Base-by-base conservation (phyloP, 2,888 invertebrate genomes). In the Ellobium chinense region DNA sequence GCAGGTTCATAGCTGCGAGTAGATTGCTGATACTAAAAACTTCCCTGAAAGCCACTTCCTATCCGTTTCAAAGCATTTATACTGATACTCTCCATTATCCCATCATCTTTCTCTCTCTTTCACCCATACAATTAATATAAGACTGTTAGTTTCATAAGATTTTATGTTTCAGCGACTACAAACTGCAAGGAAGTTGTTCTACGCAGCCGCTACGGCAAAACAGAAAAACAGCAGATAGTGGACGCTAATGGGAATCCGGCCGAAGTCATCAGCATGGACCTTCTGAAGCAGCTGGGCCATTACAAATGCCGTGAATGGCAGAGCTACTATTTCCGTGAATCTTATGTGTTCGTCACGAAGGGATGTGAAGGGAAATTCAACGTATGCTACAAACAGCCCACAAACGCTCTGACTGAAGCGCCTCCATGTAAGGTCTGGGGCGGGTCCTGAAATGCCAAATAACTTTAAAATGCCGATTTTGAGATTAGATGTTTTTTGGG, bases 341-440 rank as follows among this genome's bases (percentile, higher is more conserved):
- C 12, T 21, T 2, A 24, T 7, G 73, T 74, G 1, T 21, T 21
- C 2, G 62, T 18, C 37, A 27, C 4, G 5, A 3, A 7, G 14
- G 73, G 73, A 9, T 74, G 73, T 21, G 4, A 12, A 9, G 73
- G 39, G 1, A 62, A 21, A 36, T 74, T 74, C 29, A 37, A 14
- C 3, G 62, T 74, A 2, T 74, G 73, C 54, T 75, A 70, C 18
- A 24, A n/a, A 2, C 31, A 14, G 2, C 31, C 3, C 1, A 4
- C 60, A 2, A 27, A 27, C 7, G 9, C 2, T 12, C 4, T 4
- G 9, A 18, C 46, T 18, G 18, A 9, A 46, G 9, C 46, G 9
- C 9, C 9, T 9, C 46, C 46, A 46, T 9, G 46, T 46, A 46
- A 12, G 18, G 9, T 46, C 46, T n/a, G n/a, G n/a, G n/a, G n/a